Base-by-base conservation (phyloP, 2,113 vertebrate species). In the Origma solitaria region DNA sequence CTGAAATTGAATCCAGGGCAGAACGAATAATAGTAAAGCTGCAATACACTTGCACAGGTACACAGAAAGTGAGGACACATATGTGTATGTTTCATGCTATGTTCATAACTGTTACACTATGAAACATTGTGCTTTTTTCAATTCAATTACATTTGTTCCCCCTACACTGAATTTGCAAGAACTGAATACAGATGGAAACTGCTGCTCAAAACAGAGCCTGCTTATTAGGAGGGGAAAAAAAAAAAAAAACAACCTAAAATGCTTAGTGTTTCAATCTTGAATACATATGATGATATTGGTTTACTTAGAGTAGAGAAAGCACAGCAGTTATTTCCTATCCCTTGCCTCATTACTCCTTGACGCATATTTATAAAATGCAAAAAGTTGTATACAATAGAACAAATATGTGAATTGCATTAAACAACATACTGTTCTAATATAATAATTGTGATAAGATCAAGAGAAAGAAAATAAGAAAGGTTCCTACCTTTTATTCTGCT, bases 401-500 rank as follows among this genome's bases (percentile, higher is more conserved):
- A 91, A 95, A 76, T 66, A 40, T 10, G n/a, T 9, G 10, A 66
- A 72, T 73, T 82, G 64, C 79, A 93, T 91, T 92, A 88, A 88
- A 86, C 42, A 83, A 49, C 94, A 35, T 33, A 65, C 30, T 70
- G 56, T 50, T 82, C 23, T 25, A 42, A 42, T 38, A 7, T 23
- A 60, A n/a, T 50, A 31, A 47, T 15, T 18, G 51, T 5, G 75
- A 56, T 23, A 60, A 53, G 31, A 86, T 5, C 25, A 45, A 72
- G 18, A 77, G 19, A 96, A 90, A 86, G 44, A 28, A 70, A 86
- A 54, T 20, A 64, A 68, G 62, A 92, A 96, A 78, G 80, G 64
- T 51, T 97, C 98, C 98, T 98, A 98, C 98, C 98, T 98, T 96
- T 95, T 82, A 93, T 84, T 92, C 92, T 90, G 94, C 94, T 96